These are phyloP conservation scores for Myiothlypis coronata DNA, from an alignment of 2,797 vertebrate genomes.

Conservation along the genomic window DNA sequence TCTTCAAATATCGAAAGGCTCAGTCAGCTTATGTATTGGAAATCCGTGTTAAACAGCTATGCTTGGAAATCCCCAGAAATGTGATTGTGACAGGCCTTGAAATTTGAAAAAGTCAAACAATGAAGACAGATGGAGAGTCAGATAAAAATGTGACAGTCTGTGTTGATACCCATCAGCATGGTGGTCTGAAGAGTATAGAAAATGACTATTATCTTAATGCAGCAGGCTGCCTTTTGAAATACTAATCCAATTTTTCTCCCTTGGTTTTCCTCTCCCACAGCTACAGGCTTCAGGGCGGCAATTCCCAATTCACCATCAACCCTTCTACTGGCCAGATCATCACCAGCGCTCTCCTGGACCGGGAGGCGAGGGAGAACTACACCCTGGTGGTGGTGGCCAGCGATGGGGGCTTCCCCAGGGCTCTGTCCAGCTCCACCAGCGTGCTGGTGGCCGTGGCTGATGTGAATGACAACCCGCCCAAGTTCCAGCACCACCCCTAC, in stretches of 20 bases:
- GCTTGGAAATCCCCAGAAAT: neutral
- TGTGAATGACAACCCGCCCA: conserved; percentile 95
- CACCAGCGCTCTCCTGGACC: conserved; percentile 90
- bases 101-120: neutral
- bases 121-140: neutral
- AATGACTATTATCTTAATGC: neutral
- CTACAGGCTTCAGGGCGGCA: conserved; percentile 89
- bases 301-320: conserved; percentile 95
- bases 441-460: conserved; percentile 87
- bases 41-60: neutral
- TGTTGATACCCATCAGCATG: neutral
- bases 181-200: neutral
- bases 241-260: neutral
- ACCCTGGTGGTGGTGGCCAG: conserved; percentile 90
- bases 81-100: neutral
- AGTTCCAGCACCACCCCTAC: conserved; percentile 96
- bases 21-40: neutral
- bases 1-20: neutral
- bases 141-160: neutral
- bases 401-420: conserved; percentile 83
- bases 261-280: conserved; percentile 68
- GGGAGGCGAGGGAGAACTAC: conserved; percentile 86
- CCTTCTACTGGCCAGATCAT: conserved; percentile 97
- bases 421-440: conserved; percentile 89
- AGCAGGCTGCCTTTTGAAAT: neutral